Base-by-base conservation (phyloP, 2,888 invertebrate species). In the Ichneumon xanthorius region DNA sequence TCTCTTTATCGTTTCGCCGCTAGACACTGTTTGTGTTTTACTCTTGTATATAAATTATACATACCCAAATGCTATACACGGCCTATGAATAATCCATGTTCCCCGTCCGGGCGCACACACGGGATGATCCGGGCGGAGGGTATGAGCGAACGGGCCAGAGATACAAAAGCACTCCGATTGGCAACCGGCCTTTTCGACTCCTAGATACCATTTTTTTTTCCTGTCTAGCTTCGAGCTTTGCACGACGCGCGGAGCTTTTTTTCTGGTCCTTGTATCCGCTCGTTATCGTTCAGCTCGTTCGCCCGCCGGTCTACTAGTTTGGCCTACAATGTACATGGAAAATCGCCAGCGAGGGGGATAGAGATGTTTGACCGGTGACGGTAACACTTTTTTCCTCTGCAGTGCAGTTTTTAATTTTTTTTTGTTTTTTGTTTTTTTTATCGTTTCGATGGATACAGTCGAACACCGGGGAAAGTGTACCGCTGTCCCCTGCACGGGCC, bases 261-360 rank as follows among this genome's bases (percentile, higher is more conserved):
- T 81, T 76, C 30, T 45, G 30, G 11, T 50, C 26, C 68, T 79
- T 70, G 83, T 80, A 70, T 82, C 82, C 76, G 76, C 76, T 85
- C 76, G 85, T 85, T 85, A 85, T 85, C 85, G 75, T 70, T 48
- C 30, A 33, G 63, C n/a, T 33, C 72, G 65, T 58, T 72, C 75
- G 79, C 58, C 71, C 71, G 61, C 53, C 65, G 61, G 70, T 75
- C n/a, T 14, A 33, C 37, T 37, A n/a, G 5, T 6, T 50, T 67
- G 11, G 40, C 3, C 53, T 26, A 26, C 45, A 50, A 14, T 68
- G 72, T n/a, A 75, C 45, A 68, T 58, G 65, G 30, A 82, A 81
- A 72, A 37, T 63, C 7, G 63, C 40, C 71, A 26, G 40, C 72
- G 26, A 77, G 58, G 11, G 67, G 53, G 67, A 73, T 53, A 67